Evolutionary conservation across 2,797 vertebrate genomes (phyloP).

Genomic region (Eleutherodactylus coqui): DNA sequence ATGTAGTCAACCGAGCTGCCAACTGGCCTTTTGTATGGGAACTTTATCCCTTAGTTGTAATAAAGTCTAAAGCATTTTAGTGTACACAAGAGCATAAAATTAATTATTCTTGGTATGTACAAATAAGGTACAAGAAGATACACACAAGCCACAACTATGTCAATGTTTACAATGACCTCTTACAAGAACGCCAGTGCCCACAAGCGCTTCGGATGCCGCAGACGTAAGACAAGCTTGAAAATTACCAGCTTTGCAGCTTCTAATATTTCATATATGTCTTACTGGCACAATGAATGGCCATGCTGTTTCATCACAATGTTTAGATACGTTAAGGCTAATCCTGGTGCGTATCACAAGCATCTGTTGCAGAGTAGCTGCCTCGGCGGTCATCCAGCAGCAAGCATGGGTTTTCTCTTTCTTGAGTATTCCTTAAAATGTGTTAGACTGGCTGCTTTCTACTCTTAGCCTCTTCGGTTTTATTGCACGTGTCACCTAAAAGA

Average conservation of each 20-base stretch:
- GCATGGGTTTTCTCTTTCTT: not conserved
- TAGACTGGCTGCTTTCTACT: not conserved
- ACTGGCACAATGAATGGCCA: not conserved
- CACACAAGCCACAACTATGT: slow-evolving; percentile 15
- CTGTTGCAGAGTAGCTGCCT: not conserved
- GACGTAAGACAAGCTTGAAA: not conserved
- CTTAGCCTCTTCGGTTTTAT: not conserved
- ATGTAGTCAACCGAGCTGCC: slow-evolving; percentile 14
- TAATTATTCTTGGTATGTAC: slow-evolving; percentile 49
- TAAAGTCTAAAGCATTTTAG: slow-evolving; percentile 47
- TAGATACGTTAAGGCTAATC: not conserved
- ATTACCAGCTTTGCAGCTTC: not conserved
- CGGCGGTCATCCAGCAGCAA: not conserved
- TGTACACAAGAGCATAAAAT: slow-evolving; percentile 47
- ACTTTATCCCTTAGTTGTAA: slow-evolving; percentile 47
- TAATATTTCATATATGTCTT: not conserved
- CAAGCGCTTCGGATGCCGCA: not conserved
- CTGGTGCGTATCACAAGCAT: not conserved
- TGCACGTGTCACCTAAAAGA: not conserved
- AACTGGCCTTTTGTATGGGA: slow-evolving; percentile 52
- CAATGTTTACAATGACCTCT: slow-evolving; percentile 8
- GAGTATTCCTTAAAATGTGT: not conserved
- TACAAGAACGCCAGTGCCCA: not conserved
- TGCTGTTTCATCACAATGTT: not conserved
- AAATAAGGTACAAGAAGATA: slow-evolving; percentile 39